phyloP scores from a whole-genome alignment of 2,113 vertebrate species.

The Motacilla tschutschensis region DNA sequence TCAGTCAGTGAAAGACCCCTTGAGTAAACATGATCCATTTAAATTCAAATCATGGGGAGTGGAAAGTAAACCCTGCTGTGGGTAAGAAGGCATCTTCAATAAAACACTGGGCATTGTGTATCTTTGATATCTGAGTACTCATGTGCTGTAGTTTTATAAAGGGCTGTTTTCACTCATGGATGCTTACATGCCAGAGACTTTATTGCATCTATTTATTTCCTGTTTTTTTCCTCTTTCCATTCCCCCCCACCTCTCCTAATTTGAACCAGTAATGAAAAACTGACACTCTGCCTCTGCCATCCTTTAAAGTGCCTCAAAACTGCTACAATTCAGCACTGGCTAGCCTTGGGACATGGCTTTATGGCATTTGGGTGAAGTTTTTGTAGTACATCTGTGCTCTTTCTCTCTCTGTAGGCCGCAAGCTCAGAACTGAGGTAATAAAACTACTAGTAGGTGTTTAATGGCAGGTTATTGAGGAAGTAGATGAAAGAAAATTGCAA shows the following conservation, averaged over 20 bases:
- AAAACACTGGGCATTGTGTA: neutral
- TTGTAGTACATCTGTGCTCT: slow-evolving; percentile 32
- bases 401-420: slow-evolving; percentile 33
- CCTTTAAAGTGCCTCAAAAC: slow-evolving; percentile 23
- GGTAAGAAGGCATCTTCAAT: slow-evolving; percentile 37
- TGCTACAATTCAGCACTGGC: slow-evolving; percentile 41
- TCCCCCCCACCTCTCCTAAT: neutral
- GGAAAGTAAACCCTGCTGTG: slow-evolving; percentile 18
- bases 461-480: slow-evolving; percentile 73
- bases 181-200: slow-evolving; percentile 50
- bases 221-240: neutral
- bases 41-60: slow-evolving; percentile 49
- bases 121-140: slow-evolving; percentile 12
- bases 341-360: slow-evolving; percentile 47
- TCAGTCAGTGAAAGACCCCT: slow-evolving; percentile 53
- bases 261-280: slow-evolving; percentile 59
- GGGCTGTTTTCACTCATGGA: slow-evolving; percentile 52
- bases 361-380: slow-evolving; percentile 39
- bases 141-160: slow-evolving; percentile 25
- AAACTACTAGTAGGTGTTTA: slow-evolving; percentile 75
- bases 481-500: slow-evolving; percentile 71
- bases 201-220: slow-evolving; percentile 68
- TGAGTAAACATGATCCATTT: slow-evolving; percentile 55
- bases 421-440: slow-evolving; percentile 59
- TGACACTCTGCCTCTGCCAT: slow-evolving; percentile 6